Base-by-base conservation (phyloP, 2,888 invertebrate genomes). In the Ypsolopha scabrella region DNA sequence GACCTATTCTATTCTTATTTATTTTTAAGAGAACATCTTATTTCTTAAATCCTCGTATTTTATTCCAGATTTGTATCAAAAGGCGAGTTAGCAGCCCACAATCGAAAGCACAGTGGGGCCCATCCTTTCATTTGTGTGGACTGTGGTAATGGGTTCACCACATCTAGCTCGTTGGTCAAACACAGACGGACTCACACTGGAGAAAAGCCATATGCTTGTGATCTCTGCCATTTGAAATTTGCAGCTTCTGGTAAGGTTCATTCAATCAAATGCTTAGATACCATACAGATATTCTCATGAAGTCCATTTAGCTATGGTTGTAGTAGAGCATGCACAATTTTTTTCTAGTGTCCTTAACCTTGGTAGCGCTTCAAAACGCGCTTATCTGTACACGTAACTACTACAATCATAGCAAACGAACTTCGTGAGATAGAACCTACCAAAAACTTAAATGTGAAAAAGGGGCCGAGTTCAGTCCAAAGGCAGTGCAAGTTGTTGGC, bases 171-270 rank as follows among this genome's bases (percentile, higher is more conserved):
- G 0, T 58, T 90, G 13, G 86, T 86, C 0, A 90, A 90, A 51
- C 90, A 90, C 55, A 72, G 85, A 1, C 72, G 90, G 0, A 88
- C 83, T 6, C 90, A 90, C 60, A 89, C 89, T 0, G 90, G 90
- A 0, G 90, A 90, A 54, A 64, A 88, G 0, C 90, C 89, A 0
- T 90, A 89, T 57, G 80, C 78, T 0, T 90, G 90, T 55, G 89
- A 90, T 36, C 65, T 89, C 1, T 90, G 90, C 48, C 81, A 87
- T 0, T 87, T 89, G 88, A 77, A 82, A 1, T 85, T 90, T 51
- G 80, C 88, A 0, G 88, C 88, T 0, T 77, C 89, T 0, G 45
- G 51, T 51, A 8, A 33, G 41, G 24, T 8, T 41, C 6, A 38
- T 8, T 45, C n/a, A 39, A 39, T 39, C 9, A 9, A 39, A 39